These are phyloP conservation scores for Torymus tubicola DNA, from an alignment of 2,888 invertebrate genomes.

Conservation along the genomic window DNA sequence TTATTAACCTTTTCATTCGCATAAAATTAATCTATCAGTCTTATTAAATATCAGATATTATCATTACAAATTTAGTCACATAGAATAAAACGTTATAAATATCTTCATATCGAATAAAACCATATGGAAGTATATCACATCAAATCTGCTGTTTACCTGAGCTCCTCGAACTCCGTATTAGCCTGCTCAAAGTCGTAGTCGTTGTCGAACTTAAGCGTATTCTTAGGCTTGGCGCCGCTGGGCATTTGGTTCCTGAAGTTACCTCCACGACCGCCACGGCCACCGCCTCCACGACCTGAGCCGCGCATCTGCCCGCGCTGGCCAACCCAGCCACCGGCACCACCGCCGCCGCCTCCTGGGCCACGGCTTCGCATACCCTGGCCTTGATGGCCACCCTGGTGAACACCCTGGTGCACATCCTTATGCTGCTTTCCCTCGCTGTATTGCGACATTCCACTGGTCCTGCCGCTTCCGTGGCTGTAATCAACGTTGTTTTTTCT, in stretches of 20 bases:
- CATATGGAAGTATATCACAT: no score
- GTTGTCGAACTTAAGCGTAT: slow-evolving; percentile 93
- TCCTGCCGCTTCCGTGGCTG: slow-evolving; percentile 69
- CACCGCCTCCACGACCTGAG: slow-evolving; percentile 55
- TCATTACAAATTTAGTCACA: no score
- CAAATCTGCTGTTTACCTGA: slow-evolving; percentile 77
- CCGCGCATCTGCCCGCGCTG: slow-evolving; percentile 73
- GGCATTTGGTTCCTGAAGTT: slow-evolving; percentile 73
- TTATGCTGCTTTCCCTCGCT: slow-evolving; percentile 67
- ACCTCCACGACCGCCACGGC: slow-evolving; percentile 65
- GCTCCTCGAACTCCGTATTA: slow-evolving; percentile 96
- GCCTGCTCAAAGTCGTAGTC: slow-evolving; percentile 99
- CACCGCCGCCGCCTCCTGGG: slow-evolving; percentile 72
- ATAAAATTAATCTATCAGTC: no score
- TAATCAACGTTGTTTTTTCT: slow-evolving; percentile 16
- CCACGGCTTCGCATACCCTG: slow-evolving; percentile 63
- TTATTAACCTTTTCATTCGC: no score
- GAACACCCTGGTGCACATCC: slow-evolving; percentile 65
- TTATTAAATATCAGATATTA: no score
- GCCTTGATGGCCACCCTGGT: slow-evolving; percentile 57
- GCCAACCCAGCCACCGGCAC: slow-evolving; percentile 70
- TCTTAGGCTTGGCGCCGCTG: slow-evolving; percentile 78
- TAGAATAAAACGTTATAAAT: no score
- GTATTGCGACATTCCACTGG: slow-evolving; percentile 71
- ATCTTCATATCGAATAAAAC: no score